Percentiles rank a stretch among this genome's conserved stretches.
Evolutionary conservation across 2,113 vertebrate species (phyloP).

Genomic region (Podiceps cristatus): DNA sequence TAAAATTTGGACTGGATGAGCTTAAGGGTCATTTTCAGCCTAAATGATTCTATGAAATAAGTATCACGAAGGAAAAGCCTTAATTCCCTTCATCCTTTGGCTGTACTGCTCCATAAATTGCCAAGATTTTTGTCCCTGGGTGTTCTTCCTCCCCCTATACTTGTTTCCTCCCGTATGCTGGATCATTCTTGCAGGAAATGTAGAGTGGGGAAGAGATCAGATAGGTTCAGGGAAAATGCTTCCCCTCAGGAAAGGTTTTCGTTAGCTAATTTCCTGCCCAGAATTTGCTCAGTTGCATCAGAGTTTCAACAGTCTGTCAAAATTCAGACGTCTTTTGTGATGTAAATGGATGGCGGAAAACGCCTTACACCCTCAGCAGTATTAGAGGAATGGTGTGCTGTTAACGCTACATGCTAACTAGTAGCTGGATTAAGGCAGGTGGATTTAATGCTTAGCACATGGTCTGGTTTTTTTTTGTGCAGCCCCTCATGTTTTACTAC

Average conservation of each 20-base stretch:
- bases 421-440: not conserved
- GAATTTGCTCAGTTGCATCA: not conserved
- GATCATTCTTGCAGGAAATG: constrained; percentile 30
- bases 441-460: not conserved
- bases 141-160: not conserved
- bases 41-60: not conserved
- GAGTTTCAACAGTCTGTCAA: not conserved
- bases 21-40: not conserved
- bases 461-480: not conserved
- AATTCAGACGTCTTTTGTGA: not conserved
- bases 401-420: not conserved
- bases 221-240: not conserved
- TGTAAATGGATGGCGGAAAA: not conserved
- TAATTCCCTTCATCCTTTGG: not conserved
- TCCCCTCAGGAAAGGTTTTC: not conserved
- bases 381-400: not conserved
- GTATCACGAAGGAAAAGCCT: not conserved
- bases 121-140: not conserved
- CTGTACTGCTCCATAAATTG: not conserved
- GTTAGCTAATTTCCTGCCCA: constrained; percentile 37
- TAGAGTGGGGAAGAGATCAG: not conserved
- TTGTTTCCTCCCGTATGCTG: not conserved
- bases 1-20: not conserved
- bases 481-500: not conserved
- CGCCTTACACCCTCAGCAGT: not conserved